These are phyloP conservation scores for Palaemon carinicauda DNA, from an alignment of 1,140 invertebrate species.

Conservation along the genomic window DNA sequence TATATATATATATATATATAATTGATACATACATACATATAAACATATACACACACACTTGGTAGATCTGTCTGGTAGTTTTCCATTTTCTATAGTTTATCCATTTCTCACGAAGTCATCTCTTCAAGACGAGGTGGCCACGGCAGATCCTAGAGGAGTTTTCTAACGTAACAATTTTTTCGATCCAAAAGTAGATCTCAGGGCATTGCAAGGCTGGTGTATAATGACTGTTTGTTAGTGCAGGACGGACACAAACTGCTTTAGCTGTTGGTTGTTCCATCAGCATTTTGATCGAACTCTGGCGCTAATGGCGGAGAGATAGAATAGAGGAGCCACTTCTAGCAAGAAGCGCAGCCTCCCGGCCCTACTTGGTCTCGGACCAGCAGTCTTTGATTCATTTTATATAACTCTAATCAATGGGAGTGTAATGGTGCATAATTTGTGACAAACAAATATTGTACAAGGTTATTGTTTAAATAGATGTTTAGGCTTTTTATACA, in stretches of 20 bases:
- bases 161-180: too few relatives aligned
- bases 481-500: constrained; percentile 43
- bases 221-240: constrained; percentile 4
- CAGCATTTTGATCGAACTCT: too few relatives aligned
- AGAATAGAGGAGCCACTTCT: neutral
- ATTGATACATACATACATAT: neutral
- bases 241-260: neutral
- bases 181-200: neutral
- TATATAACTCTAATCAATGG: neutral
- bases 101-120: neutral
- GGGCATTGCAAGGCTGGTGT: neutral
- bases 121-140: neutral
- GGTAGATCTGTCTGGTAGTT: neutral
- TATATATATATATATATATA: neutral
- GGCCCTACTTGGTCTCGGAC: neutral
- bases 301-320: neutral
- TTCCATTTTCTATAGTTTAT: neutral
- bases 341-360: neutral
- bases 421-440: constrained; percentile 30
- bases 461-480: constrained; percentile 26
- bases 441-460: constrained; percentile 10
- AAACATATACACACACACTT: neutral
- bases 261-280: neutral
- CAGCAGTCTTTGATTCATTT: constrained; percentile 5
- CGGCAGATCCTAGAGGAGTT: neutral